A percentile compares a stretch with the other conserved stretches of the same genome.
Conservation (phyloP, 1,140 invertebrate species). For the Pectinophora gossypiella region DNA sequence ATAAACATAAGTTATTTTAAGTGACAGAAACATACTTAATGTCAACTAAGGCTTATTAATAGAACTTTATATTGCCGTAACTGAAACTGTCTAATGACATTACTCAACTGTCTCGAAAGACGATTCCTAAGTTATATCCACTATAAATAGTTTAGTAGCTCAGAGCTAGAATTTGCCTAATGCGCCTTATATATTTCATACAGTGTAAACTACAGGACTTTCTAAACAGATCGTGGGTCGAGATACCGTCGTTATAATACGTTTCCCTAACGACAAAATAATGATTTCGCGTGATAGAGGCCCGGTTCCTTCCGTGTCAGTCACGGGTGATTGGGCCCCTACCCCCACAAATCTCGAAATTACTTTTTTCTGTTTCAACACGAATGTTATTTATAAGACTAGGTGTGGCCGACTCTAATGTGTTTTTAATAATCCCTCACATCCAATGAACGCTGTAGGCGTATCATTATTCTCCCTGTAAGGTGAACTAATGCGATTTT, state of each 20-base stretch:
- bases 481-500: constrained; percentile 70
- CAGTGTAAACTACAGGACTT: constrained; percentile 3
- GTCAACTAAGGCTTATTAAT: neutral
- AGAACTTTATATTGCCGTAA: no score
- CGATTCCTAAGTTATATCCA: no score
- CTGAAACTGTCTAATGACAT: no score
- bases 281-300: constrained; percentile 66
- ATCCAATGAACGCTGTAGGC: constrained; percentile 57
- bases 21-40: neutral
- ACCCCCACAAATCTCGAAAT: constrained; percentile 59
- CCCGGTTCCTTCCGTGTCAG: constrained; percentile 63
- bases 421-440: constrained; percentile 70
- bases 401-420: constrained; percentile 70
- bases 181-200: no score
- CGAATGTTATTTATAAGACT: constrained; percentile 53
- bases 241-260: constrained; percentile 46
- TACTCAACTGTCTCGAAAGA: no score
- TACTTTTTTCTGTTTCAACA: constrained; percentile 65
- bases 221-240: constrained; percentile 14
- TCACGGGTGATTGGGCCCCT: constrained; percentile 54
- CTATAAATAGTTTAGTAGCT: no score
- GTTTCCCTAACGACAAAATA: constrained; percentile 67
- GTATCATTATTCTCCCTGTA: constrained; percentile 45
- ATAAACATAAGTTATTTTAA: neutral
- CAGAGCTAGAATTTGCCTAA: no score